Percentiles rank a stretch among this genome's conserved stretches.
Evolutionary conservation across 2,113 vertebrate species (phyloP).

Genomic region (Pipra filicauda): DNA sequence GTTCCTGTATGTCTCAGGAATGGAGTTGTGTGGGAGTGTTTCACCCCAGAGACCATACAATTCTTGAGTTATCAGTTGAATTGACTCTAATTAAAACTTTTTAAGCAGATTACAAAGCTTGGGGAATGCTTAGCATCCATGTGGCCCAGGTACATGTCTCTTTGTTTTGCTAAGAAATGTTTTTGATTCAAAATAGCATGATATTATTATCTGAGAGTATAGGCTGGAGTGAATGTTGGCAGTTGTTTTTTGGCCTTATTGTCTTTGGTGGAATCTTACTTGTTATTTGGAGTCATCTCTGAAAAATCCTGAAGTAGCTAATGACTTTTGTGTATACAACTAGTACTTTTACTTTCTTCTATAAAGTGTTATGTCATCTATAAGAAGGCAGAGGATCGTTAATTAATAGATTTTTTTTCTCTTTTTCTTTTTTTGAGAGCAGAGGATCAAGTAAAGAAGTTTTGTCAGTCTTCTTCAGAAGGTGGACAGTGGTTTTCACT

Average conservation of each 20-base stretch:
- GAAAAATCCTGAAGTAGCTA: not conserved
- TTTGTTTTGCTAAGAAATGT: not conserved
- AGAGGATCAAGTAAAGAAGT: not conserved
- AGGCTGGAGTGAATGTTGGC: not conserved
- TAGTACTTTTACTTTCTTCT: not conserved
- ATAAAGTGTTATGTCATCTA: not conserved
- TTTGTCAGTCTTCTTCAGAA: not conserved
- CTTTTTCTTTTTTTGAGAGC: not conserved
- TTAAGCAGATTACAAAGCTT: not conserved
- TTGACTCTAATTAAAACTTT: not conserved
- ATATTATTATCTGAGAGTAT: not conserved
- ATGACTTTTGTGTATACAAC: not conserved
- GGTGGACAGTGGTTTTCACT: not conserved
- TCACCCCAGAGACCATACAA: not conserved
- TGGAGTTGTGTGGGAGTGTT: not conserved
- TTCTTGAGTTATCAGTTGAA: not conserved
- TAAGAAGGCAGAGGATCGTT: not conserved
- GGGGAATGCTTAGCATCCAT: not conserved
- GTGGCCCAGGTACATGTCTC: accelerated
- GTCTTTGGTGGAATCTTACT: not conserved
- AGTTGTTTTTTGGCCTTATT: not conserved
- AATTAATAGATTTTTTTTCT: not conserved
- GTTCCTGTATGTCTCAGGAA: not conserved
- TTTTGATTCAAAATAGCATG: not conserved
- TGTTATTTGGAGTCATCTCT: not conserved